phyloP scores from a whole-genome alignment of 2,113 vertebrate species.

The Lanius ludovicianus region DNA sequence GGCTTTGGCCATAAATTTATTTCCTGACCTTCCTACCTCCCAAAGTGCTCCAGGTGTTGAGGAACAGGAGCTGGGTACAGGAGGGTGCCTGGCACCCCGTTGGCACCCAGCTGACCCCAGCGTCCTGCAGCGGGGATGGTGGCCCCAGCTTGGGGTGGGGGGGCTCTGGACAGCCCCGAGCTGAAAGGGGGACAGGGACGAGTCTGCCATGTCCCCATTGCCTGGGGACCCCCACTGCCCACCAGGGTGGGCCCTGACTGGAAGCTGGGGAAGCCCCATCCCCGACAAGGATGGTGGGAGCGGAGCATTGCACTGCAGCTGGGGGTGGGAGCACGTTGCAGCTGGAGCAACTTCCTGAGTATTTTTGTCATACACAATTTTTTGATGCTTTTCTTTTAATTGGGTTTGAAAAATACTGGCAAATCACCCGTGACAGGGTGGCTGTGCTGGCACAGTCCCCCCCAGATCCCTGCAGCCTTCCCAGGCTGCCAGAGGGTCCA shows the following conservation, averaged over 20 bases:
- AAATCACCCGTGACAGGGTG: accelerated
- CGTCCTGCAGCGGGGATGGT: neutral
- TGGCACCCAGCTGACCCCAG: accelerated
- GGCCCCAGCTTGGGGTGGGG: accelerated
- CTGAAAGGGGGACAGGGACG: neutral
- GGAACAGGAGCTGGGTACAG: neutral
- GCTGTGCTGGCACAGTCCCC: neutral
- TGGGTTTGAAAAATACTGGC: neutral
- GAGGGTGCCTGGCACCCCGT: neutral
- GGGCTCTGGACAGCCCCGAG: neutral
- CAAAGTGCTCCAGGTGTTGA: neutral
- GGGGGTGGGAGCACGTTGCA: neutral
- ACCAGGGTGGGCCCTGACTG: neutral
- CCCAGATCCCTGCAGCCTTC: neutral
- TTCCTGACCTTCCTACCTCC: neutral
- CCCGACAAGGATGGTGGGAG: accelerated
- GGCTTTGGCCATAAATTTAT: neutral
- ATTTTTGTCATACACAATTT: neutral
- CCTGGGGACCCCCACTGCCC: neutral
- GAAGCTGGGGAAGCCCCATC: neutral
- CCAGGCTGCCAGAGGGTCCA: neutral
- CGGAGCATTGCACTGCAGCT: neutral
- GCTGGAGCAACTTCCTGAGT: neutral
- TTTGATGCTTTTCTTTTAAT: neutral
- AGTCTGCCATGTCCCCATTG: neutral